Evolutionary conservation across 30 jellyfish, hydroid and myxozoan species (phyloP).

Genomic region (Sanderia malayensis): DNA sequence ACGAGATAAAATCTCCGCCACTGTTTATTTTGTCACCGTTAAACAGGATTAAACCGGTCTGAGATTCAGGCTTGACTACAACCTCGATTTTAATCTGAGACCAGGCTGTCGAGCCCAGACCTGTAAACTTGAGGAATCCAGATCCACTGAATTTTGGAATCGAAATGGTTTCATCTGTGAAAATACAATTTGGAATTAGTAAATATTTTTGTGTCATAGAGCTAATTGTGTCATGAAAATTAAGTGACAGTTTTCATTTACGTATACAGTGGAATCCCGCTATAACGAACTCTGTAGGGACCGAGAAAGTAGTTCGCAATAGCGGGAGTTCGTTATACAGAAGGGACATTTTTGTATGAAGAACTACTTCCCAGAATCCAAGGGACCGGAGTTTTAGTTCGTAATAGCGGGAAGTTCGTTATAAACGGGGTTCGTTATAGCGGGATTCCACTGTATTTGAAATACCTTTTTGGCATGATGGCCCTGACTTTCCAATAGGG

Average conservation of each 20-base stretch:
- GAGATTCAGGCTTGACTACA: slow-evolving; percentile 33
- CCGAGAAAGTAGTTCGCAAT: too few species aligned
- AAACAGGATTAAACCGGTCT: slow-evolving; percentile 54
- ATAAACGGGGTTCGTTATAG: too few species aligned
- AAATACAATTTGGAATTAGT: not conserved
- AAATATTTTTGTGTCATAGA: not conserved
- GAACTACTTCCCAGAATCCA: too few species aligned
- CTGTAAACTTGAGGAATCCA: slow-evolving; percentile 47
- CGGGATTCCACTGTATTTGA: too few species aligned
- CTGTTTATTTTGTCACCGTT: slow-evolving; percentile 63
- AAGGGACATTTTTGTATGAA: too few species aligned
- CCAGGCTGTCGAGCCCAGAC: slow-evolving; percentile 52
- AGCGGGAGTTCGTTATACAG: too few species aligned
- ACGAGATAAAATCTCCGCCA: slow-evolving; percentile 42
- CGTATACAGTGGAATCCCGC: too few species aligned
- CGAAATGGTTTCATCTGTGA: slow-evolving; percentile 4
- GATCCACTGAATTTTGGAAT: slow-evolving; percentile 54
- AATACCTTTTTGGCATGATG: slow-evolving; percentile 47
- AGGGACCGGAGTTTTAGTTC: too few species aligned
- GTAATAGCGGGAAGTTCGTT: too few species aligned
- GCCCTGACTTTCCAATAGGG: slow-evolving; percentile 24
- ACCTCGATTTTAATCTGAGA: slow-evolving; percentile 44
- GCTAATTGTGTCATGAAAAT: not conserved
- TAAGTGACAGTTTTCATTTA: not conserved
- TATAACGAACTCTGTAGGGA: too few species aligned